These are phyloP conservation scores for western clawed frog (Xenopus tropicalis) DNA, from an alignment of 2,113 vertebrate species.

Conservation along the genomic window UCB_Xtro_10.0 CM004448.2:17837001-17837500, in stretches of 20 bases:
- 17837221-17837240: neutral
- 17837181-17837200: neutral
- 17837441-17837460: no score
- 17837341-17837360: no score
- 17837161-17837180: neutral
- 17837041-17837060: neutral
- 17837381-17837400: neutral
- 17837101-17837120: neutral
- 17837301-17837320: no score
- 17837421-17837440: neutral
- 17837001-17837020: neutral
- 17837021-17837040: neutral
- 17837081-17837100: neutral
- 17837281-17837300: no score
- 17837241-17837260: neutral
- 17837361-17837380: neutral
- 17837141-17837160: neutral
- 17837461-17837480: no score
- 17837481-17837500: no score
- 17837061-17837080: neutral
- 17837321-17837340: no score
- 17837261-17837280: no score
- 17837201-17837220: neutral
- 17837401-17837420: neutral
- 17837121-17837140: conserved; percentile 15